A percentile compares a stretch with the other conserved stretches of the same genome.
Evolutionary conservation across 2,888 invertebrate species (phyloP).

Genomic region (Drosophila fulvimacula): DNA sequence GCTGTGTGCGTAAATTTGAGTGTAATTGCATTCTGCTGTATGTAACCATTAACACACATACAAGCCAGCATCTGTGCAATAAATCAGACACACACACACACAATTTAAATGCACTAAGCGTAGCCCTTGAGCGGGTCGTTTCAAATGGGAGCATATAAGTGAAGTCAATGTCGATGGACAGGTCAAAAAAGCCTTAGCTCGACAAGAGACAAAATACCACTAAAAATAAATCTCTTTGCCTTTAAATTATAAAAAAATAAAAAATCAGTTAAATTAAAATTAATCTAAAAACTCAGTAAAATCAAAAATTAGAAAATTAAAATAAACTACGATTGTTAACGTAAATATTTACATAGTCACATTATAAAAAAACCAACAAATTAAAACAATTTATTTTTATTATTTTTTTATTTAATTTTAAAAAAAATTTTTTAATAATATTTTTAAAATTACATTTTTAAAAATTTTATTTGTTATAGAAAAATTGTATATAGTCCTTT

Average conservation of each 20-base stretch:
- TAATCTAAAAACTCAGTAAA: background rate
- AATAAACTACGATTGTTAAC: no score
- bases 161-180: background rate
- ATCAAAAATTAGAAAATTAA: no score
- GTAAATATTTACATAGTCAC: no score
- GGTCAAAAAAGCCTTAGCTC: background rate
- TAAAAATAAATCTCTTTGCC: background rate
- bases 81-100: background rate
- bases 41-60: background rate
- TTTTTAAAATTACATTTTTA: no score
- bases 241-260: background rate
- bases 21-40: slow-evolving; percentile 4
- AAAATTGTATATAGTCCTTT: no score
- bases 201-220: background rate
- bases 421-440: no score
- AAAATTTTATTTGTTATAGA: no score
- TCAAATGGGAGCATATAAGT: background rate
- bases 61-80: background rate
- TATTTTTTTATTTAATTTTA: no score
- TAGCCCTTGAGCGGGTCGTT: background rate
- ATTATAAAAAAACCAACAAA: no score
- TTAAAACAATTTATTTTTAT: no score
- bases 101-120: background rate
- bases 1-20: background rate
- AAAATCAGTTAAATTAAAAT: background rate